Evolutionary conservation across 35 echinoderm and acorn worm species (phyloP), one percentile per base, ranked within the genome.

Genomic region (Apostichopus parvimensis): DNA sequence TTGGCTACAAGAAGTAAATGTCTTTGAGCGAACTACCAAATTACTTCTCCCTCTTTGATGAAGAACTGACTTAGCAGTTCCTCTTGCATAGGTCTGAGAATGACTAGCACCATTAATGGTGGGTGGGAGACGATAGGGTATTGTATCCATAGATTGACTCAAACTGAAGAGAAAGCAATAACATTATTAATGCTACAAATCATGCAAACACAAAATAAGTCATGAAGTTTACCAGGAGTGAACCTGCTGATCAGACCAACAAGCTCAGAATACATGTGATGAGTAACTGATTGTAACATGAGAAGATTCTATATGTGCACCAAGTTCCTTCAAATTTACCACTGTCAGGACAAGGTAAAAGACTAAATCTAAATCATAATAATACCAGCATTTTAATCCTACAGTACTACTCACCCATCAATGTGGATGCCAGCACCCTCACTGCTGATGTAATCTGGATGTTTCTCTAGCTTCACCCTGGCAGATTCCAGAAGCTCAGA

Each of bases 31-130:
- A 23, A 79, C 83, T 6, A 82, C 80, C n/a, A 70, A 9, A 11
- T 25, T 72, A 7, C 45, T 58, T 18, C 89, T 57, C n/a, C 71
- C 89, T 59, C 89, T 91, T 34, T 91, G 89, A 54, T 79, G 75
- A 15, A 91, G 53, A 61, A 91, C 72, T 59, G 89, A 91, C 73
- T 91, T 91, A 6, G 89, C 55, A 17, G 89, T 91, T 77, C 89
- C 89, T 59, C 89, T 91, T 91, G 89, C 89, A 91, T 91, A 91
- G 45, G 57, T 88, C 34, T 88, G 86, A 54, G 89, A 79, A 9
- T 91, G 89, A n/a, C 28, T 78, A 88, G 86, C 62, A 88, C 86
- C 86, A 54, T 66, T 88, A 66, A 88, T 88, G 45, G 28, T 66
- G 17, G 86, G 86, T 73, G 86, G 86, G 15, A 66, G 86, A 6